phyloP scores from a whole-genome alignment of 1,140 invertebrate genomes.

The Halesus radiatus region DNA sequence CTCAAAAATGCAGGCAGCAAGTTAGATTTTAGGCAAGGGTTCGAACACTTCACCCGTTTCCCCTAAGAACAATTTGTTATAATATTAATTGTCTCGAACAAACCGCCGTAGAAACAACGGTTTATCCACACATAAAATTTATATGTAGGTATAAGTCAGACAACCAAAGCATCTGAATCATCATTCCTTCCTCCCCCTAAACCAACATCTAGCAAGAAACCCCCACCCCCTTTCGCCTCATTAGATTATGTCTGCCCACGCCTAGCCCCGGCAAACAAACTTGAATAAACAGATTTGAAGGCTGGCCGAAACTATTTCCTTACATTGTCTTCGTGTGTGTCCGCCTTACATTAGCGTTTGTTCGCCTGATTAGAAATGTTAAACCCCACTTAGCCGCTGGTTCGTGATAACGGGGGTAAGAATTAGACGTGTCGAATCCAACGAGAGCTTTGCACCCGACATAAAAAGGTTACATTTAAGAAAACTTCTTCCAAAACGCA shows the following conservation, averaged over 20 bases:
- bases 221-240: slow-evolving; percentile 40
- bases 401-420: slow-evolving; percentile 50
- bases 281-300: slow-evolving; percentile 55
- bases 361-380: slow-evolving; percentile 57
- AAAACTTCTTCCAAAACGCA: too few relatives aligned
- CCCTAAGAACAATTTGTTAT: too few relatives aligned
- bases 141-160: slow-evolving; percentile 5
- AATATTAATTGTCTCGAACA: too few relatives aligned
- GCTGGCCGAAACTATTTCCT: slow-evolving; percentile 56
- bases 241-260: slow-evolving; percentile 58
- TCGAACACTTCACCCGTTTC: too few relatives aligned
- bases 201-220: slow-evolving; percentile 24
- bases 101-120: too few relatives aligned
- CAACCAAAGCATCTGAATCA: slow-evolving; percentile 28
- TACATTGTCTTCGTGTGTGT: slow-evolving; percentile 36
- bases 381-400: slow-evolving; percentile 55
- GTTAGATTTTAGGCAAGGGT: too few relatives aligned
- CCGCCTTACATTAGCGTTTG: slow-evolving; percentile 49
- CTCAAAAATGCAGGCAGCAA: too few relatives aligned
- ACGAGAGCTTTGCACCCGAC: neutral
- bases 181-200: slow-evolving; percentile 24
- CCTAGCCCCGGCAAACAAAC: slow-evolving; percentile 53
- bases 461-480: too few relatives aligned
- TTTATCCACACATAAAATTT: too few relatives aligned
- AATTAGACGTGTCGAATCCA: slow-evolving; percentile 1